A percentile compares a stretch with the other conserved stretches of the same genome.
These are phyloP conservation scores for Urophycis tenuis DNA, from an alignment of 2,797 vertebrate genomes.

Conservation along the genomic window DNA sequence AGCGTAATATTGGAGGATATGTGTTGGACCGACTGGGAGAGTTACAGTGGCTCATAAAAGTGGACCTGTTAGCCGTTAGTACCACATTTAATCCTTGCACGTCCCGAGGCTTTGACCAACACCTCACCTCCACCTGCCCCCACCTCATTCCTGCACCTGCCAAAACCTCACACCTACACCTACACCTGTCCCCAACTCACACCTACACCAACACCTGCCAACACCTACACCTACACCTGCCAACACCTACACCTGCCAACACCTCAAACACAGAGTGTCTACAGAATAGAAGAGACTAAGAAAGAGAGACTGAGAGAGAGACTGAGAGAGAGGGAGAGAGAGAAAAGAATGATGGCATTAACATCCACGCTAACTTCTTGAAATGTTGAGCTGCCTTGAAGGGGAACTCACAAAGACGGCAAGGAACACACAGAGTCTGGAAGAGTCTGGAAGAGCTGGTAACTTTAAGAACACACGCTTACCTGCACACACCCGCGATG, in stretches of 20 bases:
- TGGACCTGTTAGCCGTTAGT: conserved; percentile 11
- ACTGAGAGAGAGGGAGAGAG: neutral
- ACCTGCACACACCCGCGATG: neutral
- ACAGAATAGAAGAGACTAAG: neutral
- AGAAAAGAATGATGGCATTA: neutral
- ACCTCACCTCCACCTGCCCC: no score
- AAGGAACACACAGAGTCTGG: conserved; percentile 41
- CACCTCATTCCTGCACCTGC: no score
- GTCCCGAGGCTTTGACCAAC: neutral
- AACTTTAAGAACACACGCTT: conserved; percentile 37
- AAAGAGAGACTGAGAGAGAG: conserved; percentile 1
- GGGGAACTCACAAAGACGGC: conserved; percentile 33
- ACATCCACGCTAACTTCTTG: neutral
- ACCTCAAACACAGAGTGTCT: conserved; percentile 6
- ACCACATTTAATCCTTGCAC: conserved; percentile 9
- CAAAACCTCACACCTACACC: neutral
- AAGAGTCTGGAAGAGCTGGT: conserved; percentile 40
- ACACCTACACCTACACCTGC: no score
- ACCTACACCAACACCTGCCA: no score
- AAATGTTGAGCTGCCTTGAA: neutral
- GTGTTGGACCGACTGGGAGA: conserved; percentile 20
- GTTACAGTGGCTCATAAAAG: conserved; percentile 25
- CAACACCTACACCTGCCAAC: neutral
- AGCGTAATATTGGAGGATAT: conserved; percentile 1
- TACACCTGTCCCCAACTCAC: no score